These are phyloP conservation scores for Callinectes sapidus DNA, from an alignment of 2,888 invertebrate genomes.

Conservation along the genomic window DNA sequence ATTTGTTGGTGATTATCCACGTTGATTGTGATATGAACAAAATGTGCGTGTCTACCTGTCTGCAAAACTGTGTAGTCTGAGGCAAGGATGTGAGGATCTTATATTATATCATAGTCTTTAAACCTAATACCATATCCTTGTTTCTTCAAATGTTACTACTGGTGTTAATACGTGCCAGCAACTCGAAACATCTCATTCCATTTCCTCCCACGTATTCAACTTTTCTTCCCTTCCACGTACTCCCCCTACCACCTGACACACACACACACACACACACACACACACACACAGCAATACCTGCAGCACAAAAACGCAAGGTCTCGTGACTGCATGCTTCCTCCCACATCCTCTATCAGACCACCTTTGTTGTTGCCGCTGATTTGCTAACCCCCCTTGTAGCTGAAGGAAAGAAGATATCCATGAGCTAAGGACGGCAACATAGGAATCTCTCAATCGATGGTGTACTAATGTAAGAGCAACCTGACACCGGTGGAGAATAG, in stretches of 20 bases:
- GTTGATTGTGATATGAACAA: neutral
- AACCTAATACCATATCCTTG: neutral
- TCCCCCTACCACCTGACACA: neutral
- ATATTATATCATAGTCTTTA: neutral
- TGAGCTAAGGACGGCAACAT: neutral
- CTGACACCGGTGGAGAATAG: neutral
- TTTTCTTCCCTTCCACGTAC: neutral
- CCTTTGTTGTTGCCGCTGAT: neutral
- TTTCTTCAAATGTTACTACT: neutral
- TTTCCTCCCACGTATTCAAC: neutral
- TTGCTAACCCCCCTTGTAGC: neutral
- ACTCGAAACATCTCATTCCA: neutral
- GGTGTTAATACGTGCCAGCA: neutral
- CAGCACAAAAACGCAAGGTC: neutral
- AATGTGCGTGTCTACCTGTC: neutral
- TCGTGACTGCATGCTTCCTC: neutral
- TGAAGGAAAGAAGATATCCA: neutral
- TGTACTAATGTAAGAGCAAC: neutral
- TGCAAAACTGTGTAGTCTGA: neutral
- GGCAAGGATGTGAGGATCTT: neutral
- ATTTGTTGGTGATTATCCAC: neutral
- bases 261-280: neutral
- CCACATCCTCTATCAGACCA: neutral
- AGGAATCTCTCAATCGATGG: neutral
- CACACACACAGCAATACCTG: neutral